phyloP scores from a whole-genome alignment of 1,140 invertebrate genomes.

The Pemphigus obesinymphae region DNA sequence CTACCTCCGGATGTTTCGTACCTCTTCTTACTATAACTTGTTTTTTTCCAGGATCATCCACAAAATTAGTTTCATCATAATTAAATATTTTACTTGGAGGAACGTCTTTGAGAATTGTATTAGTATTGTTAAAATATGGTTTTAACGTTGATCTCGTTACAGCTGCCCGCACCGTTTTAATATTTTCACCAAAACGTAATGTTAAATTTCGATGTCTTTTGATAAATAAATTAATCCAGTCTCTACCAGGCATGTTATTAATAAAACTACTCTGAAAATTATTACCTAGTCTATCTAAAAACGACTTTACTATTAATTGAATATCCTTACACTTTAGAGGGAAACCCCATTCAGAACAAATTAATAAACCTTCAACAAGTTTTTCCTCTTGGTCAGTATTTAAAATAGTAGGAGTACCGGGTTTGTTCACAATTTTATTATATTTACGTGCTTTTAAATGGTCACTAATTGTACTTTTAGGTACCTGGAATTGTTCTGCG shows the following conservation, averaged over 20 bases:
- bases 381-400: neutral
- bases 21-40: constrained; percentile 26
- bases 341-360: neutral
- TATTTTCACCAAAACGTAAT: constrained; percentile 9
- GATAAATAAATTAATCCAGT: neutral
- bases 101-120: neutral
- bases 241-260: constrained; percentile 1
- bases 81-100: constrained; percentile 15
- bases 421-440: neutral
- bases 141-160: neutral
- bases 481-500: neutral
- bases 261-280: neutral
- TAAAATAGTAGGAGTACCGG: neutral
- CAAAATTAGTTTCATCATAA: constrained; percentile 34
- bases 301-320: neutral
- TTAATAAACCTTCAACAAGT: neutral
- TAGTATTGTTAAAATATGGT: neutral
- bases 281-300: neutral
- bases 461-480: neutral
- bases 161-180: neutral
- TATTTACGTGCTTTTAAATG: neutral
- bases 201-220: neutral
- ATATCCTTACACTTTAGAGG: neutral
- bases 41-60: constrained; percentile 43
- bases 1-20: neutral